Evolutionary conservation across 1,140 invertebrate species (phyloP).

Genomic region (Drosophila santomea): DNA sequence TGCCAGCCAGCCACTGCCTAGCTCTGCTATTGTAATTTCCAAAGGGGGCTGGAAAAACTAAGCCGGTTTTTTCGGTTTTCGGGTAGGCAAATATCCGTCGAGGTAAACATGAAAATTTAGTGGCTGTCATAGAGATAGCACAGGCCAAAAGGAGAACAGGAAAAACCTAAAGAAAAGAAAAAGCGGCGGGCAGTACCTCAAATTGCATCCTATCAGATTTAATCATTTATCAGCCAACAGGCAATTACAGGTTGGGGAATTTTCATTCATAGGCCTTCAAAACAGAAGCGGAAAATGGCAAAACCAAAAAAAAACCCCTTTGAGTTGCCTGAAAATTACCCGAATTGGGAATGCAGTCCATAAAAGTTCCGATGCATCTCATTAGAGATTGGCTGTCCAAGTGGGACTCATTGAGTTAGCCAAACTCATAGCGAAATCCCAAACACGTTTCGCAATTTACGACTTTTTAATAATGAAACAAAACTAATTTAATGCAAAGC

Average conservation of each 20-base stretch:
- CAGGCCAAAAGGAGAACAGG: conserved; percentile 2
- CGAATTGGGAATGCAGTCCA: conserved; percentile 30
- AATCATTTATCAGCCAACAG: conserved; percentile 52
- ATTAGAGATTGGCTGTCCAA: conserved; percentile 5
- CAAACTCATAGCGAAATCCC: conserved; percentile 52
- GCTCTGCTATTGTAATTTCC: conserved; percentile 62
- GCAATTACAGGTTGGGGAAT: conserved; percentile 34
- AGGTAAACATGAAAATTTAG: conserved; percentile 50
- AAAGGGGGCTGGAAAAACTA: conserved; percentile 34
- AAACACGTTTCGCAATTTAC: conserved; percentile 71
- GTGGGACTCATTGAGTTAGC: conserved; percentile 28
- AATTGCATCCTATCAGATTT: conserved; percentile 36
- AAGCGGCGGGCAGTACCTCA: background rate
- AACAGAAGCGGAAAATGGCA: background rate
- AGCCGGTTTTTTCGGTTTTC: conserved; percentile 47
- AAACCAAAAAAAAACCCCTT: background rate
- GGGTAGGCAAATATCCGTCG: conserved; percentile 51
- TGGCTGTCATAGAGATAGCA: conserved; percentile 43
- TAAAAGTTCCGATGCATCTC: conserved; percentile 18
- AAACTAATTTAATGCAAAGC: conserved; percentile 75
- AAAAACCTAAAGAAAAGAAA: background rate
- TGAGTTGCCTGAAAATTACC: conserved; percentile 22
- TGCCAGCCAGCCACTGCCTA: conserved; percentile 15
- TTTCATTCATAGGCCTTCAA: conserved; percentile 17
- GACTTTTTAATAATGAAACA: conserved; percentile 67